phyloP scores from a whole-genome alignment of 2,797 vertebrate genomes.

The Peromyscus melanophrys region DNA sequence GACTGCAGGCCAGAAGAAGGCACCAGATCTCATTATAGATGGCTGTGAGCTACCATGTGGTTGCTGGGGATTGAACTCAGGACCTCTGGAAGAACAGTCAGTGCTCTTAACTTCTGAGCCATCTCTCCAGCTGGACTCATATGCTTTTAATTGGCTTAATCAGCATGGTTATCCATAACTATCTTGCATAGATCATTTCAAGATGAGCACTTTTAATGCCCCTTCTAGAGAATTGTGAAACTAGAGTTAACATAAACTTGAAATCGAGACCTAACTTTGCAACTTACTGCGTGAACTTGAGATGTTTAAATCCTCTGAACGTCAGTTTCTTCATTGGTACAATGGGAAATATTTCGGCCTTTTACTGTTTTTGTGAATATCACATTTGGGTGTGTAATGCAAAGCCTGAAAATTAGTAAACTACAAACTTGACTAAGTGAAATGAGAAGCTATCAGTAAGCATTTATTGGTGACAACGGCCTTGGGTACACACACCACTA shows the following conservation, averaged over 20 bases:
- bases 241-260: constrained; percentile 28
- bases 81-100: no score
- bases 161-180: background rate
- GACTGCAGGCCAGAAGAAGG: no score
- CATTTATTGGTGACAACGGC: background rate
- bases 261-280: constrained; percentile 41
- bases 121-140: no score
- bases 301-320: background rate
- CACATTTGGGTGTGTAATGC: constrained; percentile 32
- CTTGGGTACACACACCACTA: background rate
- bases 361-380: constrained; percentile 52
- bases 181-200: background rate
- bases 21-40: no score
- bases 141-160: background rate
- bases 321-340: constrained; percentile 9
- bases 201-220: background rate
- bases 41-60: no score
- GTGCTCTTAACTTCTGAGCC: no score
- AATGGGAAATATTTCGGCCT: background rate
- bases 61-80: no score
- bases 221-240: background rate
- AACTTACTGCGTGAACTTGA: constrained; percentile 10
- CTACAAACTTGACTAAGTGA: constrained; percentile 4
- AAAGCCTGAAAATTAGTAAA: constrained; percentile 59
- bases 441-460: constrained; percentile 30